A percentile compares a stretch with the other conserved stretches of the same genome.
Evolutionary conservation across 2,888 invertebrate species (phyloP).

Genomic region (Theodoxus fluviatilis): DNA sequence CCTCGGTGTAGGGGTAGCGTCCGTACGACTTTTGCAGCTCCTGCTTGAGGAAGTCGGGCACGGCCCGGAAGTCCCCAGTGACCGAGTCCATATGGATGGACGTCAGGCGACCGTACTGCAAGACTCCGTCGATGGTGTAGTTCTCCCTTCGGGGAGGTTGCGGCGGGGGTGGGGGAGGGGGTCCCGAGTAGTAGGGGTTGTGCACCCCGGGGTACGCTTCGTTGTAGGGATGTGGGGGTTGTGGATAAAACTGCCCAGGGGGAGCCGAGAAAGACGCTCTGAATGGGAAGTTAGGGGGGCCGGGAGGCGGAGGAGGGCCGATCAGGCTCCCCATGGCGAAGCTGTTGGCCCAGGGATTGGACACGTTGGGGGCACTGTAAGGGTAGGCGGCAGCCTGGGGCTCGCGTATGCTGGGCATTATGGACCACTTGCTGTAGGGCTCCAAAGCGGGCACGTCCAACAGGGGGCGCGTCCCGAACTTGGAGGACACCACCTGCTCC

Average conservation of each 20-base stretch:
- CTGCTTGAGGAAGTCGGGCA: constrained; percentile 33
- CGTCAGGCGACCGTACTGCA: constrained; percentile 35
- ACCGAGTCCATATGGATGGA: constrained; percentile 33
- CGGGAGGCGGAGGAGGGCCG: too few species aligned
- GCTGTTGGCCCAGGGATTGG: too few species aligned
- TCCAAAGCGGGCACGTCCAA: constrained; percentile 37
- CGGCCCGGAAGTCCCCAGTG: constrained; percentile 28
- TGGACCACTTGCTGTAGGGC: too few species aligned
- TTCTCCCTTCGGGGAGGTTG: constrained; percentile 14
- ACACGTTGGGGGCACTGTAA: too few species aligned
- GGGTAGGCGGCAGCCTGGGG: too few species aligned
- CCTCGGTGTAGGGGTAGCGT: constrained; percentile 32
- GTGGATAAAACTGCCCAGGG: constrained; percentile 20
- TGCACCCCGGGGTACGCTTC: constrained; percentile 30
- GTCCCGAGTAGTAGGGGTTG: constrained; percentile 19
- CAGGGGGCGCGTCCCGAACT: constrained; percentile 35
- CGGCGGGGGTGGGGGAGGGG: constrained; percentile 5
- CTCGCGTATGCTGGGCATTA: too few species aligned
- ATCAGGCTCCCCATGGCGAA: too few species aligned
- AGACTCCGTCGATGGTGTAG: constrained; percentile 29
- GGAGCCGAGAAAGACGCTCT: too few species aligned
- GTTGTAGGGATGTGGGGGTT: constrained; percentile 22
- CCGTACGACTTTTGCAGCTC: constrained; percentile 37
- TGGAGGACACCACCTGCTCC: constrained; percentile 36
- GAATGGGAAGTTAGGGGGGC: too few species aligned